Evolutionary conservation across 2,113 vertebrate genomes (phyloP), one percentile per base, ranked within the genome.

Genomic region (Antigone vipio): DNA sequence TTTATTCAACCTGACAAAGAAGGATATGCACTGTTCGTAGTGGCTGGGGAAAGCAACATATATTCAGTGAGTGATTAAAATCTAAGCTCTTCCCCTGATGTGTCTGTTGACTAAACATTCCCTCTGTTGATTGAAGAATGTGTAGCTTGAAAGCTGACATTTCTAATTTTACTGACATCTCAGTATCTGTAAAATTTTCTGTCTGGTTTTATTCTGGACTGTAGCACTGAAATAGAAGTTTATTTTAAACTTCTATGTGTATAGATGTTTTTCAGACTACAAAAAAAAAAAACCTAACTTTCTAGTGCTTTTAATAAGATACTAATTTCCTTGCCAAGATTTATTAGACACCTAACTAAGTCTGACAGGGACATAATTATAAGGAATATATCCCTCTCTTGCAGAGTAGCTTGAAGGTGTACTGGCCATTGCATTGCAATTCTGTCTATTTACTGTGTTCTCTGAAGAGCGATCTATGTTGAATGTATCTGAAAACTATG

Each of bases 391-490:
- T 80, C 24, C 30, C 42, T 77, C 47, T 89, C 44, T 38, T 63
- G 58, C 77, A 93, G 52, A 47, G 59, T 55, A 64, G 44, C 83
- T 60, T 84, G 47, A 87, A 77, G 88, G 52, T 83, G 38, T 53
- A 40, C 56, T 95, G 85, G 79, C 95, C 47, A 47, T 79, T 5
- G 6, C 5, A 9, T 64, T 64, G 50, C 59, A 89, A 21, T 96
- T 44, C 67, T 50, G 1, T 74, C 23, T 94, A 21, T 93, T 53
- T 79, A 49, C 44, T 77, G 79, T 83, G 60, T 88, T 96, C 56
- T 97, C 88, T 94, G 89, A 90, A 86, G 75, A 88, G 66, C 96
- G 84, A 95, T 98, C 95, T 97, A 59, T 96, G 93, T 88, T 96
- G 95, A 92, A 92, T 87, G 45, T 84, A 95, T 95, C 94, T 98